These are phyloP conservation scores for Alentia gelatinosa DNA, from an alignment of 2,888 invertebrate species.

Conservation along the genomic window DNA sequence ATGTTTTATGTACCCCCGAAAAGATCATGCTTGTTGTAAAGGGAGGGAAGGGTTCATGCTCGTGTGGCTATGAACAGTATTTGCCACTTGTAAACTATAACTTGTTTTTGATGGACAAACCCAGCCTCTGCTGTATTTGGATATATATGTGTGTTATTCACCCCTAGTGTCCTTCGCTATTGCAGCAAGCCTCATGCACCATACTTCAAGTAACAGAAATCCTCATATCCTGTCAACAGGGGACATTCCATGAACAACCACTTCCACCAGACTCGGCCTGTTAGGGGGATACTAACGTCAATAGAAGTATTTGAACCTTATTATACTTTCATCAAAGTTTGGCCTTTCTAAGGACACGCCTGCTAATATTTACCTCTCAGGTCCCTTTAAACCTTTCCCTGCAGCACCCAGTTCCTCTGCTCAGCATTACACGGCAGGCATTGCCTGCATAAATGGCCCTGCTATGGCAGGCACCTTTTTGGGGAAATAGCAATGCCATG, in stretches of 20 bases:
- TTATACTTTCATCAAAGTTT: not conserved
- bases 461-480: too few relatives aligned
- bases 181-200: not conserved
- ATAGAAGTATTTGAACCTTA: constrained; percentile 14
- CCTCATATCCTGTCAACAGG: not conserved
- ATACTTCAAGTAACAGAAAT: not conserved
- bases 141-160: not conserved
- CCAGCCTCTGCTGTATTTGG: not conserved
- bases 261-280: not conserved
- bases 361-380: not conserved
- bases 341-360: not conserved
- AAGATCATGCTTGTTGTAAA: not conserved
- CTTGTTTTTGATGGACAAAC: not conserved
- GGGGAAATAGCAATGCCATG: too few relatives aligned
- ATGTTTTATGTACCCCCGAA: not conserved
- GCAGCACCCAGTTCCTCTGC: too few relatives aligned
- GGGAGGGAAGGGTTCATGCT: not conserved
- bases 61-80: not conserved
- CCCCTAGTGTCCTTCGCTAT: not conserved
- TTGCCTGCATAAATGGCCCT: too few relatives aligned
- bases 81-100: not conserved
- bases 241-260: not conserved
- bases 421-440: too few relatives aligned
- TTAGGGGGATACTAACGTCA: not conserved
- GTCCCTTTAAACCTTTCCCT: too few relatives aligned